Percentiles rank a stretch among this genome's conserved stretches.
Evolutionary conservation across 2,113 vertebrate species (phyloP).

Genomic region (Corythoichthys intestinalis): DNA sequence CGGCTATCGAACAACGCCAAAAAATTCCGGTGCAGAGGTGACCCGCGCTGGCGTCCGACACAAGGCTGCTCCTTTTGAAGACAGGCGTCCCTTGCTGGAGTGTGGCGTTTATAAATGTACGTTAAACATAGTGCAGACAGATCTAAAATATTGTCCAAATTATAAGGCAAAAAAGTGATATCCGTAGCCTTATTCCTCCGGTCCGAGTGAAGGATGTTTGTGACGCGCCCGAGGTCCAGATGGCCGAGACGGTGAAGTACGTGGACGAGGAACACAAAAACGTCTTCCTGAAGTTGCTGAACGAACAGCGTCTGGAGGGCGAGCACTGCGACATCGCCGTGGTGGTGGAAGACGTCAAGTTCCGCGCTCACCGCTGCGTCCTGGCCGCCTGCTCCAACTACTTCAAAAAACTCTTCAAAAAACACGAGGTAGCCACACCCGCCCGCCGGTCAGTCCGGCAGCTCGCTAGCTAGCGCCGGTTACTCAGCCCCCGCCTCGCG

Average conservation of each 20-base stretch:
- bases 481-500: no score
- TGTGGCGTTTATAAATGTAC: no score
- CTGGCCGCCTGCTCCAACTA: conserved; percentile 97
- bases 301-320: conserved; percentile 92
- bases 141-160: no score
- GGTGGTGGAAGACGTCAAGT: conserved; percentile 96
- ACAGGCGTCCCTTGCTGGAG: no score
- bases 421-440: conserved; percentile 74
- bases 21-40: no score
- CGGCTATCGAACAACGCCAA: no score
- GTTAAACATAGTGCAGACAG: no score
- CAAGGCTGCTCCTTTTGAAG: no score
- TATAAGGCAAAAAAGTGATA: no score
- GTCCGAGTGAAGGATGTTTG: background rate
- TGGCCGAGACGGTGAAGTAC: conserved; percentile 96
- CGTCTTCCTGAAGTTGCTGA: conserved; percentile 93
- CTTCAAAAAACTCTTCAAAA: conserved; percentile 98
- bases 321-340: conserved; percentile 98
- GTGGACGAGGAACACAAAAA: conserved; percentile 96
- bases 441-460: background rate
- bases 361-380: conserved; percentile 92
- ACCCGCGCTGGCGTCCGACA: no score
- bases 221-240: conserved; percentile 51
- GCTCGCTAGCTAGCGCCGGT: background rate
- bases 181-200: no score